A percentile compares a stretch with the other conserved stretches of the same genome.
These are phyloP conservation scores for Apis florea DNA, from an alignment of 1,140 invertebrate genomes.

Conservation along the genomic window DNA sequence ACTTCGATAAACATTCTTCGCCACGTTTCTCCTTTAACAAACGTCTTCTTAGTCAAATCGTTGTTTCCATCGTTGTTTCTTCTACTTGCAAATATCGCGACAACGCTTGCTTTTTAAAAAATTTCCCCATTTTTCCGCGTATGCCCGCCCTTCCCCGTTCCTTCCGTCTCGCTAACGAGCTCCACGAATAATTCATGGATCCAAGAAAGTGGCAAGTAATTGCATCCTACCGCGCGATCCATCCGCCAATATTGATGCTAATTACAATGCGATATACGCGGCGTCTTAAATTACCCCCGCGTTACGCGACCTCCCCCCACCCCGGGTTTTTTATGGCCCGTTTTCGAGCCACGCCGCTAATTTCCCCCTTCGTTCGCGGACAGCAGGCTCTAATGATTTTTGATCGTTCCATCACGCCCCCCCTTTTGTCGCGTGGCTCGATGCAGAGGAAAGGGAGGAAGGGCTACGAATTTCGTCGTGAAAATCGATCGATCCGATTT, in stretches of 20 bases:
- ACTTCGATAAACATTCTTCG: too few species aligned
- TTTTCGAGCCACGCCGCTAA: neutral
- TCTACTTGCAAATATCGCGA: too few species aligned
- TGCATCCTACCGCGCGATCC: conserved; percentile 55
- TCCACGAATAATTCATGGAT: conserved; percentile 63
- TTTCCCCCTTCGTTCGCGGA: conserved; percentile 22
- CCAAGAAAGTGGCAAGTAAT: conserved; percentile 60
- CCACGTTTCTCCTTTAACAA: too few species aligned
- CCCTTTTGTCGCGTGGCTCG: conserved; percentile 13
- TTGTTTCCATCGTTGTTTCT: too few species aligned
- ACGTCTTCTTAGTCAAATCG: too few species aligned
- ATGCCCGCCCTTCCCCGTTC: too few species aligned
- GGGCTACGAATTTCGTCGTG: too few species aligned
- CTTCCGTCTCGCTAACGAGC: conserved; percentile 57
- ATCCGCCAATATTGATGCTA: conserved; percentile 47
- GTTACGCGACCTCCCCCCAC: neutral
- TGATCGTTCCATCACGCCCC: conserved; percentile 30
- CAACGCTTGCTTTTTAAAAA: too few species aligned
- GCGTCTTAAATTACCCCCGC: conserved; percentile 25
- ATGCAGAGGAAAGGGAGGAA: too few species aligned
- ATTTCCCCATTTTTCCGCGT: too few species aligned
- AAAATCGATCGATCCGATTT: too few species aligned
- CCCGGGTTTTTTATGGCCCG: conserved; percentile 3
- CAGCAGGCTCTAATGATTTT: conserved; percentile 28
- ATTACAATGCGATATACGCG: conserved; percentile 53